phyloP scores from a whole-genome alignment of 2,797 vertebrate genomes.

The Lagocephalus sceleratus region DNA sequence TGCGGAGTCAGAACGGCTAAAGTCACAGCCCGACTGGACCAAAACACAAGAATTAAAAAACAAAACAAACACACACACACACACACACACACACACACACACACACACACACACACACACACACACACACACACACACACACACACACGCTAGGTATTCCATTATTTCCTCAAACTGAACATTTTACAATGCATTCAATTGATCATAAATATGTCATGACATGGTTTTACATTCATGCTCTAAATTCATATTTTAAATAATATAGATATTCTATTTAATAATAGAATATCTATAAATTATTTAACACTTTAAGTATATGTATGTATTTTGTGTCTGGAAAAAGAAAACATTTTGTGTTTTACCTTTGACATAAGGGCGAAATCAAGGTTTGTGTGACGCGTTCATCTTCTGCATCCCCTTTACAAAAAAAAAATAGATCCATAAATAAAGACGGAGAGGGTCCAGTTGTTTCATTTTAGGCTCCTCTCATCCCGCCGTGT shows the following conservation, averaged over 20 bases:
- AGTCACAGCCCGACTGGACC: slow-evolving; percentile 53
- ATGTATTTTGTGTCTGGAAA: slow-evolving; percentile 8
- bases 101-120: too few relatives aligned
- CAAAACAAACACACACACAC: too few relatives aligned
- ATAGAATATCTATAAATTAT: too few relatives aligned
- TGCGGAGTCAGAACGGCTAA: slow-evolving; percentile 54
- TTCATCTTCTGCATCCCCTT: slow-evolving; percentile 54
- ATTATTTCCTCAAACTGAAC: not conserved
- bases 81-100: too few relatives aligned
- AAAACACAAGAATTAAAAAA: slow-evolving; percentile 45
- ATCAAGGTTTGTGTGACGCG: slow-evolving; percentile 44
- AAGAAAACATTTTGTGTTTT: slow-evolving; percentile 42
- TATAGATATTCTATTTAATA: too few relatives aligned
- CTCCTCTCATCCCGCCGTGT: slow-evolving; percentile 60
- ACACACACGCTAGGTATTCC: slow-evolving; percentile 12
- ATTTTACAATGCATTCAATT: not conserved
- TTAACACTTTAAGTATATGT: not conserved
- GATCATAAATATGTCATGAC: too few relatives aligned
- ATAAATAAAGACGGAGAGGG: slow-evolving; percentile 13
- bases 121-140: too few relatives aligned
- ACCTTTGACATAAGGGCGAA: slow-evolving; percentile 43
- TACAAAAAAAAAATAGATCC: slow-evolving; percentile 43
- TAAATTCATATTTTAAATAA: too few relatives aligned
- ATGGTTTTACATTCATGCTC: too few relatives aligned
- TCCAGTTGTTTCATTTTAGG: slow-evolving; percentile 14